Percentiles rank a stretch among this genome's conserved stretches.
phyloP scores from a whole-genome alignment of 2,113 vertebrate genomes.

The Cinclus cinclus region DNA sequence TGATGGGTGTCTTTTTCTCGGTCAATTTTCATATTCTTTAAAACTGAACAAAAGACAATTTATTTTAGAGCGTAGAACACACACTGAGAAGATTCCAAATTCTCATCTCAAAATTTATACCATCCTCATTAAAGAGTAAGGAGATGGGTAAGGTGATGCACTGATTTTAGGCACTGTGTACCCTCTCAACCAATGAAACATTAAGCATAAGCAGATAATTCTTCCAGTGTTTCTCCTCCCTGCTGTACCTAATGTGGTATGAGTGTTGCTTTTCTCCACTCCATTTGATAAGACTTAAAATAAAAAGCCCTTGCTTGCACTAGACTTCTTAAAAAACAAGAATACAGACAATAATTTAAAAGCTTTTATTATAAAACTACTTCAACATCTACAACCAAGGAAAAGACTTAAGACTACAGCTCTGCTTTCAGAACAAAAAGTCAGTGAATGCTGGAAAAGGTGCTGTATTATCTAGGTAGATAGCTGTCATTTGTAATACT shows the following conservation, averaged over 20 bases:
- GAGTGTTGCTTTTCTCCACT: not conserved
- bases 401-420: not conserved
- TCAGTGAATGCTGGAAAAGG: not conserved
- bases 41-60: not conserved
- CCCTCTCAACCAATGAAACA: not conserved
- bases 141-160: not conserved
- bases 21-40: not conserved
- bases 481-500: not conserved
- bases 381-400: not conserved
- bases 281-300: not conserved
- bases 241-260: not conserved
- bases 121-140: not conserved
- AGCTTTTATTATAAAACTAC: constrained; percentile 59
- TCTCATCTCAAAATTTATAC: not conserved
- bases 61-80: not conserved
- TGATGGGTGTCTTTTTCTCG: not conserved
- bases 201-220: not conserved
- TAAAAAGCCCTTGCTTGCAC: not conserved
- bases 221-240: not conserved
- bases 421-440: not conserved
- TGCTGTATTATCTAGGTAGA: not conserved
- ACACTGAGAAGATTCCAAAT: not conserved
- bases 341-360: not conserved
- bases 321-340: not conserved
- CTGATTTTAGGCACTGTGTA: not conserved